These are phyloP conservation scores for Lutraria lutraria DNA, from an alignment of 2,888 invertebrate species.

Conservation along the genomic window DNA sequence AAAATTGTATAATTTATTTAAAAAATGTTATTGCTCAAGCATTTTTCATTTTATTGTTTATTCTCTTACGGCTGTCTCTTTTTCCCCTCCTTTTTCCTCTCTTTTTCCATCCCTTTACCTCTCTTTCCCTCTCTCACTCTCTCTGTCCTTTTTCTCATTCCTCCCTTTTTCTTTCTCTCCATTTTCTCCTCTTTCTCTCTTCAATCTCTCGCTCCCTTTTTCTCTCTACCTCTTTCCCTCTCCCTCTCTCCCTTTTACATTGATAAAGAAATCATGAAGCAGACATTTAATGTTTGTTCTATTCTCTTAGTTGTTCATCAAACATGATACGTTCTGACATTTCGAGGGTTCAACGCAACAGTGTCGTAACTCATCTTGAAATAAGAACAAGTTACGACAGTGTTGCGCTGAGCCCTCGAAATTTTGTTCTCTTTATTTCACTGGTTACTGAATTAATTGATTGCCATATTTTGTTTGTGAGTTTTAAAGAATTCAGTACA, in stretches of 20 bases:
- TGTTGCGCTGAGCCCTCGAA: no score
- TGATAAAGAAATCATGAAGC: background rate
- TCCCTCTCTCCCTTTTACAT: background rate
- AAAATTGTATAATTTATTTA: no score
- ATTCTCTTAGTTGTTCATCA: background rate
- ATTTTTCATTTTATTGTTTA: no score
- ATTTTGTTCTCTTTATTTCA: background rate
- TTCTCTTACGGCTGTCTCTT: no score
- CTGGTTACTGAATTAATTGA: background rate
- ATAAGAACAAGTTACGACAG: no score
- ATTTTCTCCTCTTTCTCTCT: background rate
- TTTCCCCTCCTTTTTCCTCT: background rate
- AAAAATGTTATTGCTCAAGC: no score
- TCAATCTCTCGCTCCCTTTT: background rate
- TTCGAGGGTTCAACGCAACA: no score
- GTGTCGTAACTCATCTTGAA: no score
- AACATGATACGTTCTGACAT: background rate
- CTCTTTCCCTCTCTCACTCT: background rate
- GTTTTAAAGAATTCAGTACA: no score
- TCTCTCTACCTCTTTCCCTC: background rate
- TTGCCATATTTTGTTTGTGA: no score
- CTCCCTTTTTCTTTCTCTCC: background rate
- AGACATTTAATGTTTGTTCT: background rate
- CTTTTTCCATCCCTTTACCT: background rate
- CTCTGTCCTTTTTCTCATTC: background rate